Evolutionary conservation across 2,797 vertebrate genomes (phyloP), one percentile per base, ranked within the genome.

Genomic region (Nannoperca australis): DNA sequence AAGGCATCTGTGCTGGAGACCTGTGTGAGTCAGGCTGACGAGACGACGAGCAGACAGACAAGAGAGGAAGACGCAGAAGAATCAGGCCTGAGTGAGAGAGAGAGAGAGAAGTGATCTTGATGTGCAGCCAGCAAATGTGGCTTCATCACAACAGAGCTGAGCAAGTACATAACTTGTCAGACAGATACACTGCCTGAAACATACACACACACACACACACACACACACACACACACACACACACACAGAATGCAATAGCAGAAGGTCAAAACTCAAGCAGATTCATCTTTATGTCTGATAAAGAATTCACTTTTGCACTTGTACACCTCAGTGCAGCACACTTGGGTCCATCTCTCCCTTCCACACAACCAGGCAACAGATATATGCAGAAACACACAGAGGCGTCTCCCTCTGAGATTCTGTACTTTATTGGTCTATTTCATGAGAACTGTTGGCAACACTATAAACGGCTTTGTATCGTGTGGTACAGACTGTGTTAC

Each of bases 1-100:
- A 90, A 87, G 90, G 88, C 91, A 90, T 91, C 92, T 93, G 91
- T 80, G 92, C 82, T 12, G 83, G 70, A 86, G 91, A 92, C 90
- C 89, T 82, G 79, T 70, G 82, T 81, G 85, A 92, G 87, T 90
- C 86, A 89, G 85, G 78, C 89, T 36, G 88, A 86, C 34, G 55
- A 42, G 50, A 83, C 82, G 87, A 86, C 11, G 75, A 84, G 80
- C 85, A 88, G 73, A 73, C 79, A 69, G 84, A 78, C 61, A 79
- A 4, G 75, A 42, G 73, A 81, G 53, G 56, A 40, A 61, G 70
- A 79, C 44, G 2, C 70, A 55, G 61, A 84, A 64, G 63, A 83
- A 82, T 75, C 74, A 3, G 70, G 82, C 59, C 81, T 3, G 71
- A 81, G 32, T 5, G 54, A 44, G 47, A 20, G 62, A 76, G 32